Percentiles rank a stretch among this genome's conserved stretches.
These are phyloP conservation scores for Panagrolaimus sp. DNA, from an alignment of 1,140 invertebrate species.

Conservation along the genomic window DNA sequence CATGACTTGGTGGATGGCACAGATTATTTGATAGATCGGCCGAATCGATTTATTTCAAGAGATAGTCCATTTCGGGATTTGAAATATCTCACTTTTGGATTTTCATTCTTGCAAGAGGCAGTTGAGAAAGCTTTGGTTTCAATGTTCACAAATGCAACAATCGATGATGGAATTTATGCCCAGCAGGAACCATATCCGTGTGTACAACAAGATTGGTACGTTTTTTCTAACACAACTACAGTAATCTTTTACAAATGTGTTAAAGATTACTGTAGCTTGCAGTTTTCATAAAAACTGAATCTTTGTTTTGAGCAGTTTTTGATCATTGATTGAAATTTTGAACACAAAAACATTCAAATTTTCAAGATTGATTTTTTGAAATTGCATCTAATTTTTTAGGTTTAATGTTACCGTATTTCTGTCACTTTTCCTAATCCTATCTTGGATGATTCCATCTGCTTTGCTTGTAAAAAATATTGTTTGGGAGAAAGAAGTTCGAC, in stretches of 20 bases:
- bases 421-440: conserved; percentile 63
- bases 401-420: conserved; percentile 62
- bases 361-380: no score
- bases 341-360: no score
- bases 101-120: conserved; percentile 63
- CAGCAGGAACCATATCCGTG: conserved; percentile 55
- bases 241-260: no score
- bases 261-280: no score
- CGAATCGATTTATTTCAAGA: conserved; percentile 30
- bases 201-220: conserved; percentile 35
- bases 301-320: no score
- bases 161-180: conserved; percentile 38
- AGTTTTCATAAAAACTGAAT: no score
- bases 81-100: conserved; percentile 63
- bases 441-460: conserved; percentile 69
- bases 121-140: conserved; percentile 62
- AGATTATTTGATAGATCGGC: conserved; percentile 43
- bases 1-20: conserved; percentile 41
- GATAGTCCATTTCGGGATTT: conserved; percentile 54
- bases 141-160: conserved; percentile 49
- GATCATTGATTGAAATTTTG: no score
- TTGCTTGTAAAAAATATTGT: conserved; percentile 73
- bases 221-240: no score
- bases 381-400: no score
- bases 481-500: conserved; percentile 67